Evolutionary conservation across 2,113 vertebrate genomes (phyloP).

Genomic region (Capricornis sumatraensis): DNA sequence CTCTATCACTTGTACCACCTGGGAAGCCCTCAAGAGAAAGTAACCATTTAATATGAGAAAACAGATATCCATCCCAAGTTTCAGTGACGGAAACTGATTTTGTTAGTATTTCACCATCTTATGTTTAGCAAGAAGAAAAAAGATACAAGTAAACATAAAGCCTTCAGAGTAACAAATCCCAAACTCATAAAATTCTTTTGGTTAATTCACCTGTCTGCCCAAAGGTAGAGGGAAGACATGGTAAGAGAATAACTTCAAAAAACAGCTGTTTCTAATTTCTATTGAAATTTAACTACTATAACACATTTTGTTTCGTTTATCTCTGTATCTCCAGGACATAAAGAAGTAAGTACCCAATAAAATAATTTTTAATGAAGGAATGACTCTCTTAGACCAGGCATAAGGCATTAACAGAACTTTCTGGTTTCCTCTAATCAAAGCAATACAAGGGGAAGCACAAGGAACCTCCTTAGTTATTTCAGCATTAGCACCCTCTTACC

Average conservation of each 20-base stretch:
- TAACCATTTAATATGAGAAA: not conserved
- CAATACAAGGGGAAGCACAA: not conserved
- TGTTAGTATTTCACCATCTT: not conserved
- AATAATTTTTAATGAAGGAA: not conserved
- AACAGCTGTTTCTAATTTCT: not conserved
- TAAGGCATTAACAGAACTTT: not conserved
- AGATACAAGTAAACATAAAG: not conserved
- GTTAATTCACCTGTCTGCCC: not conserved
- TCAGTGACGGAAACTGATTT: not conserved
- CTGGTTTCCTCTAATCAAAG: not conserved
- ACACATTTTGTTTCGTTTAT: not conserved
- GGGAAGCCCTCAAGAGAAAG: not conserved
- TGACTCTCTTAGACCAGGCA: not conserved
- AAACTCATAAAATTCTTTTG: not conserved
- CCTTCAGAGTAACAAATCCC: not conserved
- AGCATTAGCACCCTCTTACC: not conserved
- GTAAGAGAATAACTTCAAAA: not conserved
- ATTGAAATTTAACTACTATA: not conserved
- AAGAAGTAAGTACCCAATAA: not conserved
- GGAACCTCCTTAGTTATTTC: not conserved
- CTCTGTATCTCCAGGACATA: not conserved
- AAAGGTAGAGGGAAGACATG: not conserved
- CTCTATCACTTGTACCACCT: not conserved
- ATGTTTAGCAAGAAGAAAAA: conserved; percentile 1
- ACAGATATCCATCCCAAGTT: not conserved